phyloP scores from a whole-genome alignment of 2,888 invertebrate species.

The Agonopterix arenella region DNA sequence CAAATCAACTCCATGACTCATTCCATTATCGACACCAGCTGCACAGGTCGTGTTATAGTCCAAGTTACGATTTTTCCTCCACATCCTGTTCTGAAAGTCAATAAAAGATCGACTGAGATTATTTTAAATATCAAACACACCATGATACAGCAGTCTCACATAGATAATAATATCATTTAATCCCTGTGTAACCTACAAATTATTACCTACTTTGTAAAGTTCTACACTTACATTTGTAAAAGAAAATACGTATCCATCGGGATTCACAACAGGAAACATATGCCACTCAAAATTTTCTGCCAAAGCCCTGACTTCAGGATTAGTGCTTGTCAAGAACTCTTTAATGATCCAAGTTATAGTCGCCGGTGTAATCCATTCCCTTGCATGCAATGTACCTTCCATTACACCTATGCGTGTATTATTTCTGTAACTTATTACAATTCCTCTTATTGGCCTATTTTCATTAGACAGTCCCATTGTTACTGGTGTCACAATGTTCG shows the following conservation, averaged over 20 bases:
- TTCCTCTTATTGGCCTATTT: conserved; percentile 78
- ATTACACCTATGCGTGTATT: conserved; percentile 69
- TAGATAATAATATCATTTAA: too few species aligned
- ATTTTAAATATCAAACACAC: neutral
- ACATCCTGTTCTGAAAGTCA: conserved; percentile 81
- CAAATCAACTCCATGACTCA: conserved; percentile 58
- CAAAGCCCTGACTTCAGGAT: conserved; percentile 70
- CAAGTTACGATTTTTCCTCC: conserved; percentile 78
- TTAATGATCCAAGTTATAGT: conserved; percentile 82
- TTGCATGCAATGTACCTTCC: conserved; percentile 81
- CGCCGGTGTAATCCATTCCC: conserved; percentile 85
- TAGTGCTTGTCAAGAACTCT: conserved; percentile 78
- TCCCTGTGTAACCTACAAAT: too few species aligned
- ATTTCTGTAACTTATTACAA: conserved; percentile 51
- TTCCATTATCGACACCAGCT: conserved; percentile 31
- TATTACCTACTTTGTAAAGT: neutral
- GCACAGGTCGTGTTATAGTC: conserved; percentile 27
- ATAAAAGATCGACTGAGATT: neutral
- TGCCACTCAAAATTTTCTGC: conserved; percentile 85
- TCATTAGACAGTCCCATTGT: conserved; percentile 78
- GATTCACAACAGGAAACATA: conserved; percentile 84
- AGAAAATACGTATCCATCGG: conserved; percentile 84
- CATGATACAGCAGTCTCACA: too few species aligned
- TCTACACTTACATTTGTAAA: conserved; percentile 75
- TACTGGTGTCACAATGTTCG: conserved; percentile 63